phyloP scores from a whole-genome alignment of 2,797 vertebrate genomes.

The Vipera ursinii region DNA sequence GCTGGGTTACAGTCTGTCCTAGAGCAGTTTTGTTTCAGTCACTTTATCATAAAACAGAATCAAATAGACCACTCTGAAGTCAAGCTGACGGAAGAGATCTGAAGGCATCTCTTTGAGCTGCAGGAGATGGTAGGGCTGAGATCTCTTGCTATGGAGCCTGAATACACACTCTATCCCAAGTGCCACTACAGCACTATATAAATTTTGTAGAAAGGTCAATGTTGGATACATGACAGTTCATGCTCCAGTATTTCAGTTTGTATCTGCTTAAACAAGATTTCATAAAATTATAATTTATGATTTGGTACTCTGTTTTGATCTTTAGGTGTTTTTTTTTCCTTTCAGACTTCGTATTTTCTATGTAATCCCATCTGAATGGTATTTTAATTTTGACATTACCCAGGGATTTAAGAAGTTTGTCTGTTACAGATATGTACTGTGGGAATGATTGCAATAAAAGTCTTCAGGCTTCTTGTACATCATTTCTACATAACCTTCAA shows the following conservation, averaged over 20 bases:
- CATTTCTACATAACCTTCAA: constrained; percentile 66
- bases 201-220: not conserved
- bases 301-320: constrained; percentile 34
- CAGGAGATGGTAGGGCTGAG: not conserved
- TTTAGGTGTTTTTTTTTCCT: constrained; percentile 22
- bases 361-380: constrained; percentile 10
- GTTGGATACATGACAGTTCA: constrained; percentile 16
- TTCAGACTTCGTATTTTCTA: constrained; percentile 17
- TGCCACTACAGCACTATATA: not conserved
- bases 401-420: constrained; percentile 49
- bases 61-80: not conserved
- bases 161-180: not conserved
- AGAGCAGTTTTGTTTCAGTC: not conserved
- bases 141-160: not conserved
- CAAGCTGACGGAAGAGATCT: not conserved
- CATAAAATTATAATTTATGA: constrained; percentile 48
- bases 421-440: constrained; percentile 42
- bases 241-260: not conserved
- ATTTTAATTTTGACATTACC: constrained; percentile 47
- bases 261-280: not conserved
- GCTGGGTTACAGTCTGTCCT: not conserved
- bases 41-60: not conserved
- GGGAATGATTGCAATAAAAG: constrained; percentile 45
- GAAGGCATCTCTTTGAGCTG: not conserved
- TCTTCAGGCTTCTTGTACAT: constrained; percentile 57